Percentiles rank a stretch among this genome's conserved stretches.
Conservation (phyloP, 2,888 invertebrate species). For the Brenthis hecate region DNA sequence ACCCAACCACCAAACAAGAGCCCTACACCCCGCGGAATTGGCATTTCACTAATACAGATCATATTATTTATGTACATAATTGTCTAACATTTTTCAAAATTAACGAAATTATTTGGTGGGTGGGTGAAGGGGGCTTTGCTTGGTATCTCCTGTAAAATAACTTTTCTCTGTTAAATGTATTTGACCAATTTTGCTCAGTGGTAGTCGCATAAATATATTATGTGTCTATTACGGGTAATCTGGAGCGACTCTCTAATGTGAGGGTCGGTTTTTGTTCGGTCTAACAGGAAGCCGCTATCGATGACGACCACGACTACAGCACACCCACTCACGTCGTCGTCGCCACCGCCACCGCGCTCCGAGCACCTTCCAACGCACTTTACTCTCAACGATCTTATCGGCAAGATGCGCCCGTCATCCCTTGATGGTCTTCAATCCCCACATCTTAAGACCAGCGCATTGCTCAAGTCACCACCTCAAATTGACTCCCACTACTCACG, state of each 20-base stretch:
- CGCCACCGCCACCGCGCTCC: constrained; percentile 79
- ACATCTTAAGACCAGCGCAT: constrained; percentile 72
- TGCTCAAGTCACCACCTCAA: constrained; percentile 80
- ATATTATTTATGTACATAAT: constrained; percentile 33
- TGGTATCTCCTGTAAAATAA: constrained; percentile 72
- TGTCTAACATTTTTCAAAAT: constrained; percentile 55
- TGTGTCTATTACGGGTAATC: constrained; percentile 25
- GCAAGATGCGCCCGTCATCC: constrained; percentile 78
- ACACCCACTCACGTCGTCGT: constrained; percentile 80
- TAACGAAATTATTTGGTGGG: constrained; percentile 76
- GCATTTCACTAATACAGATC: constrained; percentile 42
- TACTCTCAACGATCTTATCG: constrained; percentile 81
- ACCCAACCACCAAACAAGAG: constrained; percentile 83
- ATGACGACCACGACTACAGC: constrained; percentile 83
- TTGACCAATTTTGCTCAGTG: constrained; percentile 10
- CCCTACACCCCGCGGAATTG: constrained; percentile 78
- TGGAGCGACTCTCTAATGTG: constrained; percentile 62
- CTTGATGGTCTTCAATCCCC: constrained; percentile 78
- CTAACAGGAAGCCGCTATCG: constrained; percentile 78
- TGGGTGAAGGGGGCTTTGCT: constrained; percentile 84
- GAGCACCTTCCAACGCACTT: constrained; percentile 80
- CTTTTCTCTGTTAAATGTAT: constrained; percentile 34
- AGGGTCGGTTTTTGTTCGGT: constrained; percentile 61
- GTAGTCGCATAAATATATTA: constrained; percentile 24
- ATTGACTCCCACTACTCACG: constrained; percentile 84